Evolutionary conservation across 2,797 vertebrate species (phyloP), one percentile per base, ranked within the genome.

Genomic region (Siniperca undulata): DNA sequence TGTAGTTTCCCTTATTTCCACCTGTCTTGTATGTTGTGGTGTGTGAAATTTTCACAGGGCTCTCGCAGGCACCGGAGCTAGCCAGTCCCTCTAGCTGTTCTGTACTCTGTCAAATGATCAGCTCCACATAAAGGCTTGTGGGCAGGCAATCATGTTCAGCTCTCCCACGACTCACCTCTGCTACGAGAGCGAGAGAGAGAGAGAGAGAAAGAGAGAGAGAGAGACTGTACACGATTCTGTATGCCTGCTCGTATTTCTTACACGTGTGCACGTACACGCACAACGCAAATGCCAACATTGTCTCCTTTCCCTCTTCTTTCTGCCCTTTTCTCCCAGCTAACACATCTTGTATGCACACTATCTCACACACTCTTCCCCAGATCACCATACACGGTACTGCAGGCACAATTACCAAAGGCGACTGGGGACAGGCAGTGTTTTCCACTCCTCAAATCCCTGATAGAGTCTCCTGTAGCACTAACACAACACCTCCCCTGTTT

Each of bases 401-500:
- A 89, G 85, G 67, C 75, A 71, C 93, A 90, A 88, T 91, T 91
- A 91, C 84, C 50, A 38, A 80, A 75, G 82, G 80, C 64, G 80
- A 59, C 89, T 72, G 58, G 90, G 89, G 88, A 89, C 80, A 48
- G 58, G 60, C 75, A 64, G 73, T 83, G 86, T 90, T 91, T 88
- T 85, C 85, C 76, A 75, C 78, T 87, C 82, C 70, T 86, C 89
- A 91, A 91, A 93, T 91, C 88, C 87, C 87, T 24, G 70, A 91
- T 75, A 86, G 77, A 87, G 89, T 91, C 80, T 89, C 82, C 68
- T 86, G 89, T 89, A 88, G 87, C 90, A 88, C 88, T 91, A 90
- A 92, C 86, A 89, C 89, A 91, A 91, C 90, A 91, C 89, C 87
- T 84, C 87, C 87, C 83, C 68, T 82, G 90, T 86, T 89, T 85